Percentiles rank a stretch among this genome's conserved stretches.
Evolutionary conservation across 2,797 vertebrate species (phyloP).

Genomic region (Notolepis coatsorum): DNA sequence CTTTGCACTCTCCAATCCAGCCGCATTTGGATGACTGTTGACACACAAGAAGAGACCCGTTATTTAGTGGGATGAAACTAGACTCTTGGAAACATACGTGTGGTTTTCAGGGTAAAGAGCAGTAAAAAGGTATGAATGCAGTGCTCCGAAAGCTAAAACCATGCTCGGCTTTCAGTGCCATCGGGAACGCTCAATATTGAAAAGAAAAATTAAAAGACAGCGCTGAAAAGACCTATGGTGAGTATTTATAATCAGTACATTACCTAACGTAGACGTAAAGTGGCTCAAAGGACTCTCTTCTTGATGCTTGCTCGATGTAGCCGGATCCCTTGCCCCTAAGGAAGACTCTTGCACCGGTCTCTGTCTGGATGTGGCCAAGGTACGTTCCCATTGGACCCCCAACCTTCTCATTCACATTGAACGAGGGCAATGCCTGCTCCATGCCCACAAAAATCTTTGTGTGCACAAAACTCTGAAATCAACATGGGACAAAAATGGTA

Average conservation of each 20-base stretch:
- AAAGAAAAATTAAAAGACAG: too few relatives aligned
- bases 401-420: constrained; percentile 84
- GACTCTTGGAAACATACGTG: not conserved
- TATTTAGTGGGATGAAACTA: constrained; percentile 18
- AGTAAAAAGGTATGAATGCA: too few relatives aligned
- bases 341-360: constrained; percentile 84
- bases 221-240: too few relatives aligned
- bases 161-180: too few relatives aligned
- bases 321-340: constrained; percentile 84
- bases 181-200: too few relatives aligned
- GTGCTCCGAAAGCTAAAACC: too few relatives aligned
- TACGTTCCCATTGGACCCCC: constrained; percentile 83
- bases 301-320: constrained; percentile 87
- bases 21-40: constrained; percentile 82
- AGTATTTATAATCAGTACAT: not conserved
- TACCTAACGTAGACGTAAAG: constrained; percentile 88
- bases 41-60: constrained; percentile 18
- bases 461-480: constrained; percentile 85
- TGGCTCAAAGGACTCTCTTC: constrained; percentile 85
- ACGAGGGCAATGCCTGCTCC: constrained; percentile 78
- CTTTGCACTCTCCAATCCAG: constrained; percentile 83
- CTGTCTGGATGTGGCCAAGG: constrained; percentile 84
- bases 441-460: constrained; percentile 88
- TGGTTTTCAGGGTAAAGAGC: too few relatives aligned
- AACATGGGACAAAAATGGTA: constrained; percentile 24